Percentiles rank a stretch among this genome's conserved stretches.
phyloP scores from a whole-genome alignment of 1,140 invertebrate species.

The Trissolcus basalis region DNA sequence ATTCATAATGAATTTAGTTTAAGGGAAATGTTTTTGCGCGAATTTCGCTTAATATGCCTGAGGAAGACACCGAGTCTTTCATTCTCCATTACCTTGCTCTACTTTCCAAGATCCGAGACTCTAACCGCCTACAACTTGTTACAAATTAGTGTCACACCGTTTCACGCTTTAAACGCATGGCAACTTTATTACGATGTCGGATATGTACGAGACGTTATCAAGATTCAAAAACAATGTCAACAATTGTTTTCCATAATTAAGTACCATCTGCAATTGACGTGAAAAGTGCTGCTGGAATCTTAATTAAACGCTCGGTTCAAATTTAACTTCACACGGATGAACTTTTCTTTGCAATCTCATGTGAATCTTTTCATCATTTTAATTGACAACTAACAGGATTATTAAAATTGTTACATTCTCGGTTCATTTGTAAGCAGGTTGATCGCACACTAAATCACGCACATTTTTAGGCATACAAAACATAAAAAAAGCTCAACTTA shows the following conservation, averaged over 20 bases:
- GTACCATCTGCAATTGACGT: slow-evolving; percentile 27
- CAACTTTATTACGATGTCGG: slow-evolving; percentile 49
- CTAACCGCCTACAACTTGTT: slow-evolving; percentile 51
- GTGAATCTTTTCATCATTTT: not conserved
- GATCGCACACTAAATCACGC: slow-evolving; percentile 13
- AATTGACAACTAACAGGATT: too few relatives aligned
- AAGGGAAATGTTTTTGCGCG: slow-evolving; percentile 43
- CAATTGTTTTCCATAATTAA: slow-evolving; percentile 43
- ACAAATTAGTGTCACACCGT: slow-evolving; percentile 56
- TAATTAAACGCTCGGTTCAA: too few relatives aligned
- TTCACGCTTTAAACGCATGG: slow-evolving; percentile 51
- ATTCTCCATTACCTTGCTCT: slow-evolving; percentile 68
- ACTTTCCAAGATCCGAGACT: slow-evolving; percentile 58
- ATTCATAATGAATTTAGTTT: slow-evolving; percentile 43
- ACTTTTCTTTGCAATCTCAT: too few relatives aligned
- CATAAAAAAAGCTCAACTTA: slow-evolving; percentile 15
- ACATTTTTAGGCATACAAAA: not conserved
- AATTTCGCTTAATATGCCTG: slow-evolving; percentile 31
- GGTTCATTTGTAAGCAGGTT: too few relatives aligned
- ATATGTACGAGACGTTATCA: slow-evolving; percentile 45
- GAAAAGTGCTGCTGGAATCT: slow-evolving; percentile 11
- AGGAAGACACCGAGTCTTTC: slow-evolving; percentile 59
- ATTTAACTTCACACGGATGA: too few relatives aligned
- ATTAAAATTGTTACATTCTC: too few relatives aligned
- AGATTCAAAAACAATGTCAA: slow-evolving; percentile 45